Evolutionary conservation across 2,888 invertebrate genomes (phyloP), one percentile per base, ranked within the genome.

Genomic region (Caenorhabditis sulstoni): DNA sequence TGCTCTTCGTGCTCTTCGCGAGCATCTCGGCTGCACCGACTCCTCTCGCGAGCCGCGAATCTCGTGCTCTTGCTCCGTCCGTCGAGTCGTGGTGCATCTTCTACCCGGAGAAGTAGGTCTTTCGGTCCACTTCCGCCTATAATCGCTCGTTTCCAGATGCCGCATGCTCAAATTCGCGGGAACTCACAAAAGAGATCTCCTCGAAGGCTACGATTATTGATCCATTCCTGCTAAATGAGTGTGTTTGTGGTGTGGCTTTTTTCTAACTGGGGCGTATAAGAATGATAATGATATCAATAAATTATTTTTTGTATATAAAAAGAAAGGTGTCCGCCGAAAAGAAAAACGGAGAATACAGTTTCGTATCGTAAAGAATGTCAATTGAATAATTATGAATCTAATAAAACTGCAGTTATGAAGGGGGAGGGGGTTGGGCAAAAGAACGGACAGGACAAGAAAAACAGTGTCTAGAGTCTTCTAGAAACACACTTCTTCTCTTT

Each of bases 41-140:
- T 58, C 73, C 58, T 5, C 35, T 74, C 8, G 74, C 59, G 12
- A 53, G 18, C 35, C 62, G 76, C 16, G 76, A 76, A 22, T 57
- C 67, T 14, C 61, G 76, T 52, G 76, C 76, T 41, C 45, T 76
- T 20, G 76, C 80, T 35, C 82, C 82, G 12, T 83, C 82, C 47
- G 78, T 81, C 73, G 70, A 64, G 35, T 79, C 81, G 11, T 83
- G 81, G 81, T 83, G 82, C 68, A 67, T 83, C 45, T 83, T 83
- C 59, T 81, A 83, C 49, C 82, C 81, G 12, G 79, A 79, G 14
- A 77, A 81, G 45, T 82, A 29, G 49, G 57, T 44, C 29, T 20
- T 39, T 44, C 9, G 23, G 18, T 12, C 11, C 39, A 9, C 23
- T 44, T 22, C 23, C 14, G 3, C 14, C 41, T 41, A 9, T 58